Evolutionary conservation across 2,797 vertebrate species (phyloP).

Genomic region (Ceryle rudis): DNA sequence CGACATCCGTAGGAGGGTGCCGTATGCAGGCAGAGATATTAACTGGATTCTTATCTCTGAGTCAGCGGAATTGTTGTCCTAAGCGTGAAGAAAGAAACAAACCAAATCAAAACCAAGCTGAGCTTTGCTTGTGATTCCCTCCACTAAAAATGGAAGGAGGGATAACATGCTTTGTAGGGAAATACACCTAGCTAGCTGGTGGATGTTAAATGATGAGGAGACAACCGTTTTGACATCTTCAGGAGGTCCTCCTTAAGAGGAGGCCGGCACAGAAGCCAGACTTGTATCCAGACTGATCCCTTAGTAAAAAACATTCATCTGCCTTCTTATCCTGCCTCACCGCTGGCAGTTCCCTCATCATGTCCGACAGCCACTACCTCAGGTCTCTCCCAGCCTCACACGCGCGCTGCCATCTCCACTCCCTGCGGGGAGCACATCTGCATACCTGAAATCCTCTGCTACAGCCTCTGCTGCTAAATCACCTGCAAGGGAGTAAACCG

Average conservation of each 20-base stretch:
- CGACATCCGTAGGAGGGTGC: conserved; percentile 81
- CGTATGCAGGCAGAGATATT: conserved; percentile 90
- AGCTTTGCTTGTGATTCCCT: background rate
- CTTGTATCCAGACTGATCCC: background rate
- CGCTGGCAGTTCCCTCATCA: background rate
- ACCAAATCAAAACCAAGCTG: background rate
- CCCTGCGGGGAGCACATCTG: background rate
- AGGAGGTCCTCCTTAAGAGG: background rate
- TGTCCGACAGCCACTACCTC: background rate
- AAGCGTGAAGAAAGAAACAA: background rate
- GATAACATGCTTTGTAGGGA: background rate
- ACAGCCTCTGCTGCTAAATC: background rate
- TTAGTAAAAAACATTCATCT: background rate
- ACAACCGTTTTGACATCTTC: background rate
- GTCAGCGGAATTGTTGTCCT: conserved; percentile 88
- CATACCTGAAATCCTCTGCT: background rate
- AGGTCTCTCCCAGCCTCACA: background rate
- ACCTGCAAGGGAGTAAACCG: background rate
- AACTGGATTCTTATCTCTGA: conserved; percentile 89
- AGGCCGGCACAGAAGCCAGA: background rate
- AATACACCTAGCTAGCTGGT: background rate
- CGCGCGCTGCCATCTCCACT: accelerated
- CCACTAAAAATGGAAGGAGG: background rate
- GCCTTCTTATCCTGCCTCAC: background rate
- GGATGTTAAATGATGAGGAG: background rate